Conservation (phyloP, 1,140 invertebrate genomes). For the Oncopodura yosiiana region DNA sequence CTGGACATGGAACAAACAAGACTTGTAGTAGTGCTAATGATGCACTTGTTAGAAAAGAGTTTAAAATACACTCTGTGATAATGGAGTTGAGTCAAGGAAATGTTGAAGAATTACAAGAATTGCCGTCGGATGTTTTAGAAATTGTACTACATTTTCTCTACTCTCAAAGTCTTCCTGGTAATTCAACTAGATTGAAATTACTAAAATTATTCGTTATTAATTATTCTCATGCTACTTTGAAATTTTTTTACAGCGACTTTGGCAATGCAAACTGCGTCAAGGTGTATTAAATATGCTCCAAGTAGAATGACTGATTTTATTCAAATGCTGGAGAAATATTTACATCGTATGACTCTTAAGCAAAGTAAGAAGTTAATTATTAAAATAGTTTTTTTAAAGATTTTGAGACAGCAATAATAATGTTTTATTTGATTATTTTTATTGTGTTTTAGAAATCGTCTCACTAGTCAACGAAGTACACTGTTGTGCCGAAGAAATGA, state of each 20-base stretch:
- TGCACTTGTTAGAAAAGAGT: conserved; percentile 39
- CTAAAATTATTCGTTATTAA: no score
- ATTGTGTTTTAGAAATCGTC: conserved; percentile 48
- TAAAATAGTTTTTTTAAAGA: conserved; percentile 17
- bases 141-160: conserved; percentile 54
- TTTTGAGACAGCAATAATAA: background rate
- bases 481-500: conserved; percentile 41
- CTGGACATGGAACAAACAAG: background rate
- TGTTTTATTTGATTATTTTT: conserved; percentile 6
- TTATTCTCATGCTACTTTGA: no score
- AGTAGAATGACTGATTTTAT: conserved; percentile 47
- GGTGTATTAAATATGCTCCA: conserved; percentile 46
- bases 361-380: conserved; percentile 46
- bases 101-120: conserved; percentile 45
- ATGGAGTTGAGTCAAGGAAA: conserved; percentile 47
- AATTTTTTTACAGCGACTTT: no score
- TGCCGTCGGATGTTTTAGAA: conserved; percentile 49
- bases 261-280: conserved; percentile 47
- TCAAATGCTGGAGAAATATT: conserved; percentile 49
- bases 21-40: background rate
- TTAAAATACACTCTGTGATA: conserved; percentile 52
- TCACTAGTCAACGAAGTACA: conserved; percentile 53
- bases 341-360: conserved; percentile 52
- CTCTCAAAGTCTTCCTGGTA: conserved; percentile 53
- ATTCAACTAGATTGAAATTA: no score